Evolutionary conservation across 2,797 vertebrate genomes (phyloP).

Genomic region (Etheostoma nigrum): DNA sequence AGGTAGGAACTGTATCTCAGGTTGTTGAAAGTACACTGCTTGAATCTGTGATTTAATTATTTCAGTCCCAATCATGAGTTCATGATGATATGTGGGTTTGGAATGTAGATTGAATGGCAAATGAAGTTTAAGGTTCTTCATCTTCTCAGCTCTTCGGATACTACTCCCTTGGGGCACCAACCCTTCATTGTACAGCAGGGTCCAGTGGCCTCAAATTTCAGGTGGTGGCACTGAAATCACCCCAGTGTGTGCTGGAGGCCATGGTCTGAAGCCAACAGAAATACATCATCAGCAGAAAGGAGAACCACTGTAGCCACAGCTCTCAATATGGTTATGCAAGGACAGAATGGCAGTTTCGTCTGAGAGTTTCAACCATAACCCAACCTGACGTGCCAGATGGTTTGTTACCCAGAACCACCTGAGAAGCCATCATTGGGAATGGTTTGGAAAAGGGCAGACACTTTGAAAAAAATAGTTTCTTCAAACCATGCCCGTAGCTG

Average conservation of each 20-base stretch:
- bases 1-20: background rate
- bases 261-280: background rate
- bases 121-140: background rate
- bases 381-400: too few relatives aligned
- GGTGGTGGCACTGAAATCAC: background rate
- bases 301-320: background rate
- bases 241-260: background rate
- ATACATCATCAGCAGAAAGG: conserved; percentile 7
- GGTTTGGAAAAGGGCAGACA: too few relatives aligned
- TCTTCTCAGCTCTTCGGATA: background rate
- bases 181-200: background rate
- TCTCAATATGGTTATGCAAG: background rate
- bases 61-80: background rate
- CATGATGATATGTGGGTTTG: background rate
- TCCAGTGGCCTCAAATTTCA: background rate
- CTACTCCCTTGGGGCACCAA: background rate
- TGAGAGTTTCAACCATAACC: background rate
- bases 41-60: background rate
- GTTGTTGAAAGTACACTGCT: background rate
- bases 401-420: too few relatives aligned
- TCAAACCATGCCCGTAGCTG: too few relatives aligned
- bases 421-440: too few relatives aligned
- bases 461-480: too few relatives aligned
- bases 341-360: background rate
- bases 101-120: background rate